phyloP scores from a whole-genome alignment of 2,888 invertebrate genomes.

The Tiphia femorata region DNA sequence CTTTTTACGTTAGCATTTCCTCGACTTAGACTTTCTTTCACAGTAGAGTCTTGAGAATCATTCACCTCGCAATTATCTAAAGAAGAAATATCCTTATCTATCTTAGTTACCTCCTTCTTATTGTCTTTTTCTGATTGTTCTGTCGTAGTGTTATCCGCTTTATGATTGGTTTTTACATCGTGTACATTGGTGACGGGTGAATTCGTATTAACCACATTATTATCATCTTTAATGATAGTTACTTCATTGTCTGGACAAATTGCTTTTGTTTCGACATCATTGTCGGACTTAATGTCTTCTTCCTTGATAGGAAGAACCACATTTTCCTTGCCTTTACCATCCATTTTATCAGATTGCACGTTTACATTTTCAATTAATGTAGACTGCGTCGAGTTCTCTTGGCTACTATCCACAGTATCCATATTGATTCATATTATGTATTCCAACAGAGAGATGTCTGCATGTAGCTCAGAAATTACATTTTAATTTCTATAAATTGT shows the following conservation, averaged over 20 bases:
- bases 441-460: too few species aligned
- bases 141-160: not conserved
- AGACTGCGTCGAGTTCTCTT: not conserved
- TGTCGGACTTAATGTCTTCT: not conserved
- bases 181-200: not conserved
- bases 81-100: not conserved
- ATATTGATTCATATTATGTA: not conserved
- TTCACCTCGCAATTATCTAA: conserved; percentile 11
- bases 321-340: not conserved
- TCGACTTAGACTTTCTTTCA: conserved; percentile 22
- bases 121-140: not conserved
- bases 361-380: not conserved
- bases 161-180: not conserved
- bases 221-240: too few species aligned
- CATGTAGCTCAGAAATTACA: too few species aligned
- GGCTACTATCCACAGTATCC: not conserved
- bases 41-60: conserved; percentile 8
- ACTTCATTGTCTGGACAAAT: too few species aligned
- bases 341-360: not conserved
- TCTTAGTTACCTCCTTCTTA: conserved; percentile 5
- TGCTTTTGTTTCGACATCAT: too few species aligned
- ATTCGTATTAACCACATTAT: too few species aligned
- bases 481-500: too few species aligned
- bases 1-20: conserved; percentile 41
- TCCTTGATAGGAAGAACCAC: not conserved